Base-by-base conservation (phyloP, 2,797 vertebrate species). In the Anguilla marmorata region DNA sequence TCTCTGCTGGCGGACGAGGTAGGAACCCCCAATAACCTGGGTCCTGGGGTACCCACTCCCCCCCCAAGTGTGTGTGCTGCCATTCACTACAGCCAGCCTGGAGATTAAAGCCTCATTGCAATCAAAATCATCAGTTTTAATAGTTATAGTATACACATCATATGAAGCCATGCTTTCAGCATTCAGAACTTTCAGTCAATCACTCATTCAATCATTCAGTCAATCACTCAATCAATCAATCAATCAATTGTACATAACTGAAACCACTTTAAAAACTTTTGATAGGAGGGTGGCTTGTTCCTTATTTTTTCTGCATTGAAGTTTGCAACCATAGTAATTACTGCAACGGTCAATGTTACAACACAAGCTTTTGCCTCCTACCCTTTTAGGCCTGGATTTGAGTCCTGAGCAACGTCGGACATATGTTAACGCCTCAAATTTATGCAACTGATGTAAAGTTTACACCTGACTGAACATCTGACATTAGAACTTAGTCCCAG, bases 1-100 rank as follows among this genome's bases (percentile, higher is more conserved):
- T 97, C 97, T 0, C 96, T 99, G 3, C 93, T 97, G 50, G 97
- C 98, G 0, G 98, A 99, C n/a, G 98, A 99, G 98, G 98, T 99
- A 89, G 58, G 93, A 87, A 1, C 76, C 86, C 9, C 12, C 21
- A 33, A 33, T 37, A 74, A 74, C 66, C n/a, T 27, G 58, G 0
- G 63, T 27, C 24, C 63, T 66, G 21, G 54, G 54, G 54, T 14
- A 2, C 54, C 54, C 54, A 2, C 14, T 52, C 8, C 41, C 41
- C 12, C 56, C 14, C 56, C 56, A 12, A 58, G 12, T 14, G 0
- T 66, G 63, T n/a, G 63, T 66, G 63, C 63, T 66, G 63, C 24
- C 63, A 27, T n/a, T 27, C n/a, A n/a, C 63, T 66, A n/a, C 63
- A 66, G 63, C 54, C 54, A 56, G 9, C 50, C 50, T 52, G 7